Base-by-base conservation (phyloP, 2,113 vertebrate genomes). In the Embiotoca jacksoni region DNA sequence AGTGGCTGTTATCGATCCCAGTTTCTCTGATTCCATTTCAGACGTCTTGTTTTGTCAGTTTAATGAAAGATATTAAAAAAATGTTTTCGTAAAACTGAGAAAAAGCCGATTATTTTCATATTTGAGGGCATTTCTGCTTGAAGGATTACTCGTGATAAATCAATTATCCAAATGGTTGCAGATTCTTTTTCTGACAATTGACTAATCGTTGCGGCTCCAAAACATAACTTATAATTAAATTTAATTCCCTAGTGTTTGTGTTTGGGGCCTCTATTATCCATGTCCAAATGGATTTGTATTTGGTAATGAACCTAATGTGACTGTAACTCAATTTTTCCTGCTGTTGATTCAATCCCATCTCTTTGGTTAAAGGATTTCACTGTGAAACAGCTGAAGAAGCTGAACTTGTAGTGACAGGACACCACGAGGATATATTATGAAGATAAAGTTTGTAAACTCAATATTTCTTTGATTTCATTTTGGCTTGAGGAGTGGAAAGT, bases 241-340 rank as follows among this genome's bases (percentile, higher is more conserved):
- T 44, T 8, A 0, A 53, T 53, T 0, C 30, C n/a, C 53, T 30
- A 9, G 5, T 37, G 5, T 3, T 57, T 36, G 0, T 49, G 3
- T 47, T 4, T 49, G 14, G 31, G 57, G 11, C 35, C 44, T 31
- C 10, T 59, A 50, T 0, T 44, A 44, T 44, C 32, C 15, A 16
- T 33, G 15, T 32, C 50, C 37, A 41, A 47, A 11, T 13, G 0
- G 58, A 32, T 55, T 55, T 55, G 10, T 11, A 36, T 55, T 59
- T 54, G 6, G 30, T 41, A 63, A 57, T 33, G 7, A 32, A 32
- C 6, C 0, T 0, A 47, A 62, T 9, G 44, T 10, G 46, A 0
- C 30, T 57, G 15, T 36, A 53, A 52, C 23, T 41, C 50, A 56
- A 39, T 52, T 49, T 23, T 36, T 49, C 39, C 8, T 36, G 16